Conservation (phyloP, 1,140 invertebrate genomes). For the Homalodisca vitripennis region DNA sequence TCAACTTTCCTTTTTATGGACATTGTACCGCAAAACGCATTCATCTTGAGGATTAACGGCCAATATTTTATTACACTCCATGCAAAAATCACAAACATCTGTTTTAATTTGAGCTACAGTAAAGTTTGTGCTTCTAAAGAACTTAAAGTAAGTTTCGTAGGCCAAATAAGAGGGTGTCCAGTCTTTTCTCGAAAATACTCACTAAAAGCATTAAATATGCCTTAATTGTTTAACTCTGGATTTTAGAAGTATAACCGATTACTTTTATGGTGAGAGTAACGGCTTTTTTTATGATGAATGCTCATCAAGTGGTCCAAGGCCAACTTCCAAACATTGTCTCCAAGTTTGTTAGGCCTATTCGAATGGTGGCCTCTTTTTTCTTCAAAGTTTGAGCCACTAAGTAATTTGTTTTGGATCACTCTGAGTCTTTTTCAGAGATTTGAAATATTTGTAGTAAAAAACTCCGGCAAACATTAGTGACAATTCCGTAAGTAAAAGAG, state of each 20-base stretch:
- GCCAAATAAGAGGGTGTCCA: neutral
- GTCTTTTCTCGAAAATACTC: neutral
- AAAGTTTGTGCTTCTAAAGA: no score
- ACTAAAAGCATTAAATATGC: neutral
- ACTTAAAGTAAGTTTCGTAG: neutral
- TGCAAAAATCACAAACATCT: neutral
- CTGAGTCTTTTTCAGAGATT: neutral
- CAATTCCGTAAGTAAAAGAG: neutral
- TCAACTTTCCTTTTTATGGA: constrained; percentile 7
- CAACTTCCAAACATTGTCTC: neutral
- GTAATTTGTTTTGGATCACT: no score
- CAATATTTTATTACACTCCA: neutral
- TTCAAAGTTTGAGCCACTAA: constrained; percentile 33
- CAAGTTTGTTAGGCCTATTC: constrained; percentile 2
- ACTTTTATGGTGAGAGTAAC: neutral
- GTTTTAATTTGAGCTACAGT: neutral
- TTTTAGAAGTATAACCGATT: constrained; percentile 3
- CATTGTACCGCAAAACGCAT: neutral
- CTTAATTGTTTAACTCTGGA: neutral
- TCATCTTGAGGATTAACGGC: no score
- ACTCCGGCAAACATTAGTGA: neutral
- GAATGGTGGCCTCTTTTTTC: constrained; percentile 37
- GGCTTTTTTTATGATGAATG: neutral
- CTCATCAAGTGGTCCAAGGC: neutral
- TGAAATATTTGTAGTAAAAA: neutral